These are phyloP conservation scores for Lepidonotus clava DNA, from an alignment of 2,888 invertebrate genomes.

Conservation along the genomic window DNA sequence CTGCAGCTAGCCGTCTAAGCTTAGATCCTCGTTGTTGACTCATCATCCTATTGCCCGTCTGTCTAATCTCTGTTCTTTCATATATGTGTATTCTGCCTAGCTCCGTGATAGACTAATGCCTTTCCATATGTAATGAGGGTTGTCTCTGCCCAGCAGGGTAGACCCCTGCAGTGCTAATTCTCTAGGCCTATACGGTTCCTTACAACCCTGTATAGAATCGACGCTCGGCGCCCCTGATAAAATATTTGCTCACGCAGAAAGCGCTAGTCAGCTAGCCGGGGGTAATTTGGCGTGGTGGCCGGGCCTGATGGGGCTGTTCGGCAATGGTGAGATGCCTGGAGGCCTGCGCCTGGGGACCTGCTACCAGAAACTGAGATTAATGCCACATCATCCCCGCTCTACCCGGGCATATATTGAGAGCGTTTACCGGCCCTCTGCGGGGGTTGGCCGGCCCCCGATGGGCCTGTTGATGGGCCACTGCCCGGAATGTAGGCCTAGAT, in stretches of 20 bases:
- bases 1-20: too few species aligned
- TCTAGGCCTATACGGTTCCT: too few species aligned
- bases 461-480: slow-evolving; percentile 24
- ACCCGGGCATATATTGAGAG: not conserved
- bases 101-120: too few species aligned
- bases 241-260: slow-evolving; percentile 35
- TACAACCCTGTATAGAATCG: too few species aligned
- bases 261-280: not conserved
- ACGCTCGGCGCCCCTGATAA: not conserved
- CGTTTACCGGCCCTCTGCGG: not conserved
- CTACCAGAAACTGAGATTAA: slow-evolving; percentile 4
- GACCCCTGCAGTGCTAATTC: too few species aligned
- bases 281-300: not conserved
- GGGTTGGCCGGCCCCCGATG: not conserved
- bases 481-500: not conserved
- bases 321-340: not conserved
- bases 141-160: too few species aligned
- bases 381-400: slow-evolving; percentile 1
- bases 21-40: too few species aligned
- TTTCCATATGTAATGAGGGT: too few species aligned
- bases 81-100: too few species aligned
- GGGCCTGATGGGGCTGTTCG: not conserved
- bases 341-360: not conserved
- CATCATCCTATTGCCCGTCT: too few species aligned
- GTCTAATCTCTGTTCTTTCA: too few species aligned